These are phyloP conservation scores for Acinonyx jubatus DNA, from an alignment of 2,113 vertebrate species.

Conservation along the genomic window DNA sequence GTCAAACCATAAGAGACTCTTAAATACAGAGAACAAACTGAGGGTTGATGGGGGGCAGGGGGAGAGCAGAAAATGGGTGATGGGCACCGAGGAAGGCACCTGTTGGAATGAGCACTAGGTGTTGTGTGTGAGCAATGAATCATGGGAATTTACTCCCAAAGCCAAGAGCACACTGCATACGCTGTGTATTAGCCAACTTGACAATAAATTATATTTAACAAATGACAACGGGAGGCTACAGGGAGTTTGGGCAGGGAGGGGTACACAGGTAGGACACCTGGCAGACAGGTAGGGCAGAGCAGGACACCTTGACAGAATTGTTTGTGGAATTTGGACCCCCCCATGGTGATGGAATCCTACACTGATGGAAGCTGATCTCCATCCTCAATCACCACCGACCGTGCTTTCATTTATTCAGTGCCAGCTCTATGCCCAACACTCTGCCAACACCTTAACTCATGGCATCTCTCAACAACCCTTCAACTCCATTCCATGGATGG, in stretches of 20 bases:
- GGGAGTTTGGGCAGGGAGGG: background rate
- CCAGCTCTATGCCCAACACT: rapidly evolving
- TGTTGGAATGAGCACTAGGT: too few species aligned
- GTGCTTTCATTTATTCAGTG: background rate
- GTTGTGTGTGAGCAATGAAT: too few species aligned
- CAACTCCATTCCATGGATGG: background rate
- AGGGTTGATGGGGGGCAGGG: too few species aligned
- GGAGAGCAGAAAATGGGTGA: too few species aligned
- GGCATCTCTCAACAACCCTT: background rate
- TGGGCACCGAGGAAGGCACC: too few species aligned
- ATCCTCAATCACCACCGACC: rapidly evolving
- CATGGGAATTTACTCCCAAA: too few species aligned
- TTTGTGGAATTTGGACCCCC: background rate
- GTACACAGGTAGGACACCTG: too few species aligned
- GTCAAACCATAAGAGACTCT: too few species aligned
- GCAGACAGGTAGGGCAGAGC: background rate
- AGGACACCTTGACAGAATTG: background rate
- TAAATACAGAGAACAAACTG: too few species aligned
- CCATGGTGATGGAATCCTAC: rapidly evolving
- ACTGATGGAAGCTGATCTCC: rapidly evolving
- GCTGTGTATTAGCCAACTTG: too few species aligned
- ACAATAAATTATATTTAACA: too few species aligned
- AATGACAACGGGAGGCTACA: background rate
- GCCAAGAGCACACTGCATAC: too few species aligned
- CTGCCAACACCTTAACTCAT: rapidly evolving